Evolutionary conservation across 2,888 invertebrate species (phyloP), one percentile per base, ranked within the genome.

Genomic region (Leptura quadrifasciata): DNA sequence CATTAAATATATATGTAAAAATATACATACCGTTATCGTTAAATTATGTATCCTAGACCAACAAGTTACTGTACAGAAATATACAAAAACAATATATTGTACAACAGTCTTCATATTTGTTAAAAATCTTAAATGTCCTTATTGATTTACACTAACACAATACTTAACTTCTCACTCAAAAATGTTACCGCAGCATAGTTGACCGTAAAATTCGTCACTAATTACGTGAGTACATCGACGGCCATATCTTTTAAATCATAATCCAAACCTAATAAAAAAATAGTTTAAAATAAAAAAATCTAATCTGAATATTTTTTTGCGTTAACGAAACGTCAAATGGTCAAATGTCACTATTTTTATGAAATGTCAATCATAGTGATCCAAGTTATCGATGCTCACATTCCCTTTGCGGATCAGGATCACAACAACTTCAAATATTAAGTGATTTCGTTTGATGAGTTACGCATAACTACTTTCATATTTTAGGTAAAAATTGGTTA

Each of bases 21-120:
- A 18, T 35, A 35, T 74, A 89, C 91, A 90, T 89, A 93, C 93
- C 84, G 89, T 89, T 83, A 93, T 91, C 87, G 92, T 91, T 78
- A 93, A 88, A 84, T 92, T 92, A 88, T 93, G 93, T 85, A 91
- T 93, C 79, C 93, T 87, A 57, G 87, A 89, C 69, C 67, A 75
- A 27, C 78, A 75, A 0, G 65, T 18, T n/a, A 60, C n/a, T 27
- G 61, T 65, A 58, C 39, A 74, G 52, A 47, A 61, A 61, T 52
- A 71, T 18, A 71, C 1, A 35, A 47, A 71, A 60, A 60, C n/a
- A 61, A 61, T 61, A 61, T 24, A 61, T 8, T 27, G 27, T 20
- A 27, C n/a, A 21, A 47, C 17, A 18, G 47, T 60, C 61, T 52
- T 71, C 71, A 71, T 71, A n/a, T 24, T 71, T 12, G n/a, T 27